Percentiles rank a stretch among this genome's conserved stretches.
Conservation (phyloP, 2,888 invertebrate species). For the Baronia brevicornis region DNA sequence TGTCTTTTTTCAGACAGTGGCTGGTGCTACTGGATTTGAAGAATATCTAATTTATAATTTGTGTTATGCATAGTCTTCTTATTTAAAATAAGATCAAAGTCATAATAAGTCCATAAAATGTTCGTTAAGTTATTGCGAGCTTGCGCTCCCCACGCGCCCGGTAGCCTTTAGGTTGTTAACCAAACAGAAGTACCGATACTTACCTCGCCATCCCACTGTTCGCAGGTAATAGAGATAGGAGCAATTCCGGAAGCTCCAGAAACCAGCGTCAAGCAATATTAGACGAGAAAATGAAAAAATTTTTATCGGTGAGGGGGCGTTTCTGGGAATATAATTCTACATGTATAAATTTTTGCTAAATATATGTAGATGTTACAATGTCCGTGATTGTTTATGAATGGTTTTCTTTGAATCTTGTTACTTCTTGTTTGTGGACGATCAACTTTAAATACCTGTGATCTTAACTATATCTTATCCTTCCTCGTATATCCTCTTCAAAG, state of each 20-base stretch:
- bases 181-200: constrained; percentile 30
- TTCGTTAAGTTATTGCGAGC: constrained; percentile 43
- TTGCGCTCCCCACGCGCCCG: constrained; percentile 51
- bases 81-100: background rate
- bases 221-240: constrained; percentile 79
- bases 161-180: constrained; percentile 32
- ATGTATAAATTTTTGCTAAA: constrained; percentile 51
- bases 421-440: constrained; percentile 15
- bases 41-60: no score
- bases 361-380: constrained; percentile 61
- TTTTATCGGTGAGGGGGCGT: constrained; percentile 88
- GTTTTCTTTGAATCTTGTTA: constrained; percentile 27
- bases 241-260: constrained; percentile 78
- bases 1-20: constrained; percentile 37
- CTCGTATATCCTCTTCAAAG: constrained; percentile 19
- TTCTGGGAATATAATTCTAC: constrained; percentile 52
- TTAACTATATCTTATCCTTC: constrained; percentile 22
- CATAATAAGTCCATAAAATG: constrained; percentile 20
- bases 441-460: no score
- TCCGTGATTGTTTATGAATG: constrained; percentile 42
- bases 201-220: constrained; percentile 67
- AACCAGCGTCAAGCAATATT: constrained; percentile 90
- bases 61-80: no score
- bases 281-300: constrained; percentile 95
- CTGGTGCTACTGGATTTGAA: no score